Conservation (phyloP, 2,888 invertebrate genomes). For the Shargacucullia verbasci region DNA sequence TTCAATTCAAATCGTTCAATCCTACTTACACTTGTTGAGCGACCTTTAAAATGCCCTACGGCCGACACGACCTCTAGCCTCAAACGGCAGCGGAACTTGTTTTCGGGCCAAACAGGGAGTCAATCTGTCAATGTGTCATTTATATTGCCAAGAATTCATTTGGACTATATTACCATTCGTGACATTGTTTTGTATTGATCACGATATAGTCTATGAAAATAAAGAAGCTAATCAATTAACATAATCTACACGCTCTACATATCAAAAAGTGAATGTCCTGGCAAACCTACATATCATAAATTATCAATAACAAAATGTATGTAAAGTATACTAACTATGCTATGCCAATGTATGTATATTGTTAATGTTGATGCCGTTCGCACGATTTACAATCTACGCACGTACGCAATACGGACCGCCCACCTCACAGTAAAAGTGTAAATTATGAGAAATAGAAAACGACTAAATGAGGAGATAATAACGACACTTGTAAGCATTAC, state of each 20-base stretch:
- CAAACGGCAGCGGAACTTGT: constrained; percentile 30
- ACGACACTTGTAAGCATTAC: constrained; percentile 38
- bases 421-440: constrained; percentile 20
- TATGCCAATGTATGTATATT: neutral
- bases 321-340: neutral
- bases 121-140: constrained; percentile 41
- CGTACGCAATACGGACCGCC: constrained; percentile 3
- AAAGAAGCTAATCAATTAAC: neutral
- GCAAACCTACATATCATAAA: no score
- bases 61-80: constrained; percentile 39
- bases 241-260: no score
- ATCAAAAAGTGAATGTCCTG: no score
- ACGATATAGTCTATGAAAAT: neutral
- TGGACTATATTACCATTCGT: constrained; percentile 1
- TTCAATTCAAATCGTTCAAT: constrained; percentile 11
- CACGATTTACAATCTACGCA: constrained; percentile 3
- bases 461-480: constrained; percentile 25
- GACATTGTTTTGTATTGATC: neutral
- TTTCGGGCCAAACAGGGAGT: constrained; percentile 40
- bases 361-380: neutral
- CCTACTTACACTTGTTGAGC: constrained; percentile 5
- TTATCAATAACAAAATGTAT: no score
- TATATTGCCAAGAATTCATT: constrained; percentile 44
- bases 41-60: constrained; percentile 44
- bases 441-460: constrained; percentile 32